A percentile compares a stretch with the other conserved stretches of the same genome.
Evolutionary conservation across 2,888 invertebrate genomes (phyloP).

Genomic region (Epinotia demarniana): DNA sequence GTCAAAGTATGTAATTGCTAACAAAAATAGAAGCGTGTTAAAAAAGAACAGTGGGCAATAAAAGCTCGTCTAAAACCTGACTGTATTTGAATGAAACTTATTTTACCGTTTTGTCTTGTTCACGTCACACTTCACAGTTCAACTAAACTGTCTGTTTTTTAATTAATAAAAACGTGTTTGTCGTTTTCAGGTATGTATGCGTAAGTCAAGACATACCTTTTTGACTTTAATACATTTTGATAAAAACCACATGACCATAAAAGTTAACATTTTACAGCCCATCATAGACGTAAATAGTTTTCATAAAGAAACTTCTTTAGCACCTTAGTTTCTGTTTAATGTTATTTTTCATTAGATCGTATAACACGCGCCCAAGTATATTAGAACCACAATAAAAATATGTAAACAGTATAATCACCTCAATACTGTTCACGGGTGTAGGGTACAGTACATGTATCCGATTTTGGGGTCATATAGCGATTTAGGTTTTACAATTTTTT

Average conservation of each 20-base stretch:
- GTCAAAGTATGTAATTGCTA: too few species aligned
- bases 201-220: background rate
- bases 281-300: conserved; percentile 61
- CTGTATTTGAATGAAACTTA: background rate
- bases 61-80: background rate
- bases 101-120: background rate
- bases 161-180: background rate
- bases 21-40: too few species aligned
- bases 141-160: background rate
- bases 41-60: background rate
- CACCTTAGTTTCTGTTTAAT: conserved; percentile 62
- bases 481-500: too few species aligned
- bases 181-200: background rate
- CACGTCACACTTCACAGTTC: background rate
- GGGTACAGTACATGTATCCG: background rate
- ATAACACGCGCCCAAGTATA: conserved; percentile 69
- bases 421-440: background rate
- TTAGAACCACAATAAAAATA: conserved; percentile 1
- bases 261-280: conserved; percentile 55
- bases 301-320: conserved; percentile 56
- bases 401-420: conserved; percentile 17
- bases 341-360: conserved; percentile 66
- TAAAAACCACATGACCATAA: conserved; percentile 28
- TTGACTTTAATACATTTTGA: conserved; percentile 3
- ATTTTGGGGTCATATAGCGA: background rate